Base-by-base conservation (phyloP, 2,113 vertebrate species). In the Austrofundulus limnaeus region DNA sequence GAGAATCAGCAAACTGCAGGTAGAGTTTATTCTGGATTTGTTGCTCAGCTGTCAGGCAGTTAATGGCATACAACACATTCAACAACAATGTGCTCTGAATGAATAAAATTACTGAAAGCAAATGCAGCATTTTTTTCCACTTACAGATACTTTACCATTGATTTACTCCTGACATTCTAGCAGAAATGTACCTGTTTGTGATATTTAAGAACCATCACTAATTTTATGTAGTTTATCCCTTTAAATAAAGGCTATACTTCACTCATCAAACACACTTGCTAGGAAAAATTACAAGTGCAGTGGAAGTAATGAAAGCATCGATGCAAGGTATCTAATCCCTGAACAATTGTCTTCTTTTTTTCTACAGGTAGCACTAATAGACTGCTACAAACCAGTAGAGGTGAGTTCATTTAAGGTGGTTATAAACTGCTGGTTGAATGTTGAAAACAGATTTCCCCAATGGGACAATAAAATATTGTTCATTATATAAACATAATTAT, bases 321-420 rank as follows among this genome's bases (percentile, higher is more conserved):
- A 13, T 50, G 38, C 4, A 20, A 56, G 4, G 25, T 38, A 34
- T 58, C 39, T 45, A 15, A 60, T 52, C 38, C 24, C 14, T 63
- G 6, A 63, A 48, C 38, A 23, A 10, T 28, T 41, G 21, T 54
- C 24, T 63, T 11, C 8, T 50, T 34, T 62, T 25, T 46, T 59
- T 42, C 2, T 39, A 64, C 65, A 98, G 96, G 95, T 95, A 91
- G 94, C 95, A 64, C 90, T 98, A 82, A 93, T 89, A 93, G 95
- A 96, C 91, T 98, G 96, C 92, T 95, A 94, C 91, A 98, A 97
- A 93, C 95, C 96, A 86, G 96, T 95, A 93, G 95, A 96, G 93
- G 96, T 97, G 92, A 94, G 84, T 90, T 67, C 46, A 38, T 52
- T 69, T 23, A 38, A 4, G 24, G 52, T 54, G 52, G 53, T 28